Base-by-base conservation (phyloP, 2,888 invertebrate species). In the Oeneis ivallda region DNA sequence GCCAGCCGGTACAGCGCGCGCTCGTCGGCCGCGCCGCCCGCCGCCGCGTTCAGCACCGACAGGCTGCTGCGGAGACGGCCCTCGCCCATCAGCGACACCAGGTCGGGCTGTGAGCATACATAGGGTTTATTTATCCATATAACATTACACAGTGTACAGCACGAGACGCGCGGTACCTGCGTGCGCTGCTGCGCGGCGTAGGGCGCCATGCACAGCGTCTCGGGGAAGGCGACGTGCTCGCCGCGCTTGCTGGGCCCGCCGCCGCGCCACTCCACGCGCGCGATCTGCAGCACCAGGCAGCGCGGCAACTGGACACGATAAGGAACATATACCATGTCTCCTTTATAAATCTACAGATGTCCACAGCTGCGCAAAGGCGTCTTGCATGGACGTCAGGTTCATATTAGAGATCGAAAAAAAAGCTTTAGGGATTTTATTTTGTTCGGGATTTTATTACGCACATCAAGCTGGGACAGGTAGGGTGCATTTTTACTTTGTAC, bases 141-240 rank as follows among this genome's bases (percentile, higher is more conserved):
- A n/a, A n/a, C n/a, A n/a, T n/a, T n/a, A n/a, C n/a, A n/a, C n/a
- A n/a, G n/a, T n/a, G n/a, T n/a, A n/a, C n/a, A n/a, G n/a, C n/a
- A n/a, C n/a, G n/a, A n/a, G n/a, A n/a, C n/a, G n/a, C n/a, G n/a
- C n/a, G n/a, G n/a, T n/a, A 64, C 62, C 64, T 64, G 59, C 9
- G 62, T 45, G 8, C 17, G 49, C 17, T 58, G 69, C 26, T 62
- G 68, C 93, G 75, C 94, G 66, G 95, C 94, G 81, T 95, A 96
- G 58, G 96, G 95, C 76, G 96, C 96, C 94, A 98, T 95, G 72
- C 95, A 94, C 39, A 98, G 93, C 70, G 95, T 93, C 90, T 98
- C 97, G 1, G 98, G 96, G 89, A 98, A 98, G 81, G 95, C 94
- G 0, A 99, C 96, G 84, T 95, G 95, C 86, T 98, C 98, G 74